Conservation (phyloP, 1,140 invertebrate genomes). For the Pomacea maculata region DNA sequence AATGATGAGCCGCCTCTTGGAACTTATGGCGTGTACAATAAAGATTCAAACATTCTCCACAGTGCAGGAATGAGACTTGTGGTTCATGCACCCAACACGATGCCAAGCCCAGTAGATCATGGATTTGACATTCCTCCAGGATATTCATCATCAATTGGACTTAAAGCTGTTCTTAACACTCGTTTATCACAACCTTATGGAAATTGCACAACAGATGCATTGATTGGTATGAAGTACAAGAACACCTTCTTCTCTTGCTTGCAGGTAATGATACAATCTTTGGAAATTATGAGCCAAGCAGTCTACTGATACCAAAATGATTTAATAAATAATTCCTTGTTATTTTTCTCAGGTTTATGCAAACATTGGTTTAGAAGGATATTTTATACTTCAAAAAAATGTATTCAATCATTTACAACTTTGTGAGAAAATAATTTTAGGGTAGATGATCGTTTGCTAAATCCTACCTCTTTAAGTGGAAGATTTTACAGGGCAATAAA, state of each 20-base stretch:
- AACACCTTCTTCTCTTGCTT: slow-evolving; percentile 59
- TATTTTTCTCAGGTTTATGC: no score
- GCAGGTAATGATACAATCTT: slow-evolving; percentile 33
- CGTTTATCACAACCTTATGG: slow-evolving; percentile 53
- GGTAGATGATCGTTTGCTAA: no score
- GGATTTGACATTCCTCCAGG: slow-evolving; percentile 61
- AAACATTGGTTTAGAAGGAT: no score
- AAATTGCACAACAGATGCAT: slow-evolving; percentile 51
- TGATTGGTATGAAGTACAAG: slow-evolving; percentile 41
- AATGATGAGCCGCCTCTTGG: slow-evolving; percentile 56
- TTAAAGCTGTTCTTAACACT: slow-evolving; percentile 53
- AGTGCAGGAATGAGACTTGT: slow-evolving; percentile 63
- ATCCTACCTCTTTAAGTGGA: no score
- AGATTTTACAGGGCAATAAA: no score
- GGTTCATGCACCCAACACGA: slow-evolving; percentile 63
- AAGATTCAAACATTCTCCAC: slow-evolving; percentile 54
- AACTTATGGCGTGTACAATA: slow-evolving; percentile 55
- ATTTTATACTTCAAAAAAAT: no score
- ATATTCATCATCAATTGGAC: slow-evolving; percentile 57
- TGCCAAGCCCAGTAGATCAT: slow-evolving; percentile 64
- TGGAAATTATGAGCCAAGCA: no score
- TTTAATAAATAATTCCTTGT: no score
- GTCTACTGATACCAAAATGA: no score
- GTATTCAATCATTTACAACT: no score
- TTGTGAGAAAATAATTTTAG: no score